Percentiles rank a stretch among this genome's conserved stretches.
Conservation (phyloP, 2,797 vertebrate genomes). For the Paedocypris micromegethes region DNA sequence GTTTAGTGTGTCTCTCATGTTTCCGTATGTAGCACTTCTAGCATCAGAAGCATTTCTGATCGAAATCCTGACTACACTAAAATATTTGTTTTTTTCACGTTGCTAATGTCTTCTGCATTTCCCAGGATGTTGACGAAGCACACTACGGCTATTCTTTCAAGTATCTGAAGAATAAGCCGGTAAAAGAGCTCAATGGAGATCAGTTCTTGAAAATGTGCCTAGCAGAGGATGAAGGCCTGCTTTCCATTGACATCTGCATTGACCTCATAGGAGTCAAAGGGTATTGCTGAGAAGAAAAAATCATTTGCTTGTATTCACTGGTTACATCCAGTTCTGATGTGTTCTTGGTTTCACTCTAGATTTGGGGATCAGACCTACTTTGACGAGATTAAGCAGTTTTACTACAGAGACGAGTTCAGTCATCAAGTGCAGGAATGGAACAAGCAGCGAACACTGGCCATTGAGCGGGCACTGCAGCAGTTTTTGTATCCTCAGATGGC, state of each 20-base stretch:
- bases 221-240: conserved; percentile 88
- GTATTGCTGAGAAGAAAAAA: conserved; percentile 62
- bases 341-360: too few species aligned
- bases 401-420: conserved; percentile 99
- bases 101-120: conserved; percentile 2
- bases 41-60: too few species aligned
- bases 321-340: background rate
- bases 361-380: conserved; percentile 90
- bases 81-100: background rate
- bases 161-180: conserved; percentile 96
- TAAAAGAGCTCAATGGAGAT: conserved; percentile 94
- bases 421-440: conserved; percentile 99
- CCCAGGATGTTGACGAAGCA: conserved; percentile 92
- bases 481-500: conserved; percentile 98
- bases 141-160: conserved; percentile 97
- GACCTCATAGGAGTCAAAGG: conserved; percentile 96
- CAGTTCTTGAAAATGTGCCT: conserved; percentile 96
- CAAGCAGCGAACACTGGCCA: conserved; percentile 91
- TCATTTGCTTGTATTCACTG: background rate
- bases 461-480: conserved; percentile 86
- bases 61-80: too few species aligned
- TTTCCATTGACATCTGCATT: conserved; percentile 89
- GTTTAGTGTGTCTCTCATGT: too few species aligned
- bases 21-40: too few species aligned
- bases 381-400: conserved; percentile 99